Evolutionary conservation across 30 jellyfish, hydroid and myxozoan genomes (phyloP), one percentile per base, ranked within the genome.

Genomic region (Turritopsis rubra): DNA sequence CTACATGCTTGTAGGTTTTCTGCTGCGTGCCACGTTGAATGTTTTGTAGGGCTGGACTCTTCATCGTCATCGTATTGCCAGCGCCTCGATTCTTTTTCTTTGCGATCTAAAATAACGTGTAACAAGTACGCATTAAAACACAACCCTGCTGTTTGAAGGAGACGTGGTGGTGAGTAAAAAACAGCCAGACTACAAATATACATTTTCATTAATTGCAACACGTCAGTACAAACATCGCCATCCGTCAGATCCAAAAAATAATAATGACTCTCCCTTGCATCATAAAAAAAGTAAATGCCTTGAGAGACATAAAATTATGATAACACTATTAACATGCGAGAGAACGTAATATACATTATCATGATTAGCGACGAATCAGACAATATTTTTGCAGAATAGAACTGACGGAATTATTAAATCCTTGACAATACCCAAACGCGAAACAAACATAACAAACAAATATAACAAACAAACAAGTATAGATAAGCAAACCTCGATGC

Each of bases 401-500:
- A n/a, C n/a, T n/a, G n/a, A n/a, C n/a, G n/a, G n/a, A n/a, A n/a
- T n/a, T n/a, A n/a, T n/a, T n/a, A n/a, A n/a, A n/a, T n/a, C n/a
- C n/a, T n/a, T n/a, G n/a, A n/a, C n/a, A n/a, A n/a, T n/a, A n/a
- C n/a, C n/a, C n/a, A n/a, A n/a, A n/a, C 60, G 13, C 5, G 60
- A 41, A 41, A 13, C 13, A 41, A 41, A 13, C 60, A 13, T 3
- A 13, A 41, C 60, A n/a, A n/a, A n/a, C n/a, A 3, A 13, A 41
- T 13, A 3, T 41, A 13, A 41, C 60, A 41, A 41, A 5, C 60
- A 41, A 13, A 41, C 60, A 3, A 13, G 60, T 41, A 41, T 41
- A 41, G n/a, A n/a, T n/a, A n/a, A n/a, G 60, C 60, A 41, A 41
- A 89, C 99, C 92, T 94, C 99, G 18, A 94, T 88, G 89, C 99